phyloP scores from a whole-genome alignment of 64 coral and sea anemone genomes.

The Pachyseris speciosa region DNA sequence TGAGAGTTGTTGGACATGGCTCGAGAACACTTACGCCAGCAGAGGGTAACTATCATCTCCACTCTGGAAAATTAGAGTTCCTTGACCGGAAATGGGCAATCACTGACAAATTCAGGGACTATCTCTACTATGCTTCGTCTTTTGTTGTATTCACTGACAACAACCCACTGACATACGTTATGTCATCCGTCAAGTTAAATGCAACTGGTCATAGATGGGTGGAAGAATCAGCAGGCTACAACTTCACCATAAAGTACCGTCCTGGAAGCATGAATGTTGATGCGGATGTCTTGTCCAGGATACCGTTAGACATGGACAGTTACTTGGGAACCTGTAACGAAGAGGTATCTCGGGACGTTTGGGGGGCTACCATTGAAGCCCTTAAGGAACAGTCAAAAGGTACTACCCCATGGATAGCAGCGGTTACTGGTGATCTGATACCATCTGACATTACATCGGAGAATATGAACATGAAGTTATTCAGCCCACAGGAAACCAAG shows the following conservation, averaged over 20 bases:
- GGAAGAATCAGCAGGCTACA: not conserved
- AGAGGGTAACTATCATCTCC: not conserved
- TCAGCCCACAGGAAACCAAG: not conserved
- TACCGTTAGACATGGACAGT: not conserved
- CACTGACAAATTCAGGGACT: constrained; percentile 17
- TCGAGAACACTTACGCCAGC: not conserved
- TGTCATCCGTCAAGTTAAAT: not conserved
- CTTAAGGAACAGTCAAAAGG: not conserved
- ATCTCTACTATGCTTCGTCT: not conserved
- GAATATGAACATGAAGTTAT: not conserved
- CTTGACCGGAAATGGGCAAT: not conserved
- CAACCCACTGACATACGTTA: not conserved
- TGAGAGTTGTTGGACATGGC: constrained; percentile 6
- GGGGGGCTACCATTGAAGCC: not conserved
- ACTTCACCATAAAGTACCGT: not conserved
- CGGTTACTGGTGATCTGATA: not conserved
- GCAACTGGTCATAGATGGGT: not conserved
- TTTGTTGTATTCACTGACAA: not conserved
- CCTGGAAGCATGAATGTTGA: not conserved
- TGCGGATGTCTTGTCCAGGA: not conserved
- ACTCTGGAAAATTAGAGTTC: not conserved
- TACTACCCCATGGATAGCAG: not conserved
- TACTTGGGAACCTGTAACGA: not conserved
- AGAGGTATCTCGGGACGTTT: not conserved
- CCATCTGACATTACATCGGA: not conserved